Conservation (phyloP, 2,113 vertebrate species). For the Cheirogaleus medius region DNA sequence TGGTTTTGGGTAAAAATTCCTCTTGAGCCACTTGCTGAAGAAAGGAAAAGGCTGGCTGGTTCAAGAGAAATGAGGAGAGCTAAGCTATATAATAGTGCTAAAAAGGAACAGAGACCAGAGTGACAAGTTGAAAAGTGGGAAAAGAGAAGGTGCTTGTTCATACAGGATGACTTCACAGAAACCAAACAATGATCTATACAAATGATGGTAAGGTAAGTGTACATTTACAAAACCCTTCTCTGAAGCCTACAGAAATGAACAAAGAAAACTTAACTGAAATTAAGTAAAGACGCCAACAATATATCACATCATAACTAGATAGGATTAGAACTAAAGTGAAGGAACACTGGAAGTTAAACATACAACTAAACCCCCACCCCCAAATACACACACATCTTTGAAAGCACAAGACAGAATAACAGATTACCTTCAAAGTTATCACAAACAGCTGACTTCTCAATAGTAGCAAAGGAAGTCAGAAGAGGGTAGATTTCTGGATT, state of each 20-base stretch:
- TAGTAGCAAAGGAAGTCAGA: neutral
- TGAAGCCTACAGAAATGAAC: neutral
- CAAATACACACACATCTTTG: neutral
- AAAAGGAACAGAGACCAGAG: neutral
- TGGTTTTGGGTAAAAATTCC: constrained; percentile 13
- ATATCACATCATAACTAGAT: neutral
- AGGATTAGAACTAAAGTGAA: neutral
- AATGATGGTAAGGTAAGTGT: neutral
- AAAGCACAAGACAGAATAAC: too few relatives aligned
- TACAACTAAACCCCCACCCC: too few relatives aligned
- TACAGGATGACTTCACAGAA: neutral
- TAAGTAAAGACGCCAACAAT: neutral
- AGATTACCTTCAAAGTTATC: neutral
- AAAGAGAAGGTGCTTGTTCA: neutral
- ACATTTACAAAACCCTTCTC: neutral
- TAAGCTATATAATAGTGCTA: neutral
- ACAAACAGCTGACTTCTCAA: neutral
- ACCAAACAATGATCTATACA: neutral
- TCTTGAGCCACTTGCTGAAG: neutral
- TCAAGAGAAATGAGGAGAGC: neutral
- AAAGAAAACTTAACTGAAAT: neutral
- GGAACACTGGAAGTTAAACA: neutral
- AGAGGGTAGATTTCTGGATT: neutral
- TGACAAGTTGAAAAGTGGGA: neutral
- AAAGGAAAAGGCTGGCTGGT: neutral